phyloP scores from a whole-genome alignment of 1,140 invertebrate genomes.

The Trissolcus basalis region DNA sequence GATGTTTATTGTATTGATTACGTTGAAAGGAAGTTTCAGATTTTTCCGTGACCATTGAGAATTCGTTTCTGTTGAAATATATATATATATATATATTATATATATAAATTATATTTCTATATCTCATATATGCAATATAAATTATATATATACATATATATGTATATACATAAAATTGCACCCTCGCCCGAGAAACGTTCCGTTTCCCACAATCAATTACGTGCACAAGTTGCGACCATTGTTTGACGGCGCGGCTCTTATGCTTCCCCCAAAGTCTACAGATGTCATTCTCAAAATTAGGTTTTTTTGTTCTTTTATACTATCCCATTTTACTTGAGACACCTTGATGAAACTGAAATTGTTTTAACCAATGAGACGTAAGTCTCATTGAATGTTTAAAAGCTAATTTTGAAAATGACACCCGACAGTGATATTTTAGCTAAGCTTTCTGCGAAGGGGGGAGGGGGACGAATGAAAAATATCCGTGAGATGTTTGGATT shows the following conservation, averaged over 20 bases:
- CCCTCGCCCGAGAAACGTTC: neutral
- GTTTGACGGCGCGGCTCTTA: slow-evolving; percentile 10
- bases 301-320: neutral
- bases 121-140: no score
- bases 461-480: slow-evolving; percentile 6
- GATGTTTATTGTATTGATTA: no score
- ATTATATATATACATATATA: no score
- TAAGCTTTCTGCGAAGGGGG: slow-evolving; percentile 4
- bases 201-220: slow-evolving; percentile 4
- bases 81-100: no score
- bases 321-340: neutral
- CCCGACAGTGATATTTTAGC: slow-evolving; percentile 26
- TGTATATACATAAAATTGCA: neutral
- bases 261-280: slow-evolving; percentile 21
- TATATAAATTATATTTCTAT: no score
- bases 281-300: slow-evolving; percentile 29
- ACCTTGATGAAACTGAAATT: slow-evolving; percentile 7
- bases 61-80: no score
- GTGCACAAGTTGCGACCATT: slow-evolving; percentile 7
- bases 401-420: slow-evolving; percentile 34
- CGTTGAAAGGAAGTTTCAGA: no score
- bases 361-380: neutral
- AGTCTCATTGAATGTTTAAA: neutral
- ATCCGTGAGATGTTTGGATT: slow-evolving; percentile 24
- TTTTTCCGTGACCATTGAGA: no score